Evolutionary conservation across 2,797 vertebrate species (phyloP).

Genomic region (Tragelaphus oryx): DNA sequence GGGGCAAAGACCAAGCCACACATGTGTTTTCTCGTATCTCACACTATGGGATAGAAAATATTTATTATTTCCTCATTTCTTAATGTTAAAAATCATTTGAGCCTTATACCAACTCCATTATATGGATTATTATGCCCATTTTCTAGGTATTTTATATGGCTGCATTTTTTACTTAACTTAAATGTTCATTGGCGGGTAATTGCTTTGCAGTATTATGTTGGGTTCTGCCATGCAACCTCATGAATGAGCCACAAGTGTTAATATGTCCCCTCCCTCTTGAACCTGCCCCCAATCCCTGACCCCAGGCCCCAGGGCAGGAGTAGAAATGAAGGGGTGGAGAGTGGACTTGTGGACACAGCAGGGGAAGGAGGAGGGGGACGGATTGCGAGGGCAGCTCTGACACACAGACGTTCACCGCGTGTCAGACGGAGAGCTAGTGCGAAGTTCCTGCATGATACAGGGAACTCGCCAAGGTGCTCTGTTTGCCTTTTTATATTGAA

Average conservation of each 20-base stretch:
- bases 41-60: background rate
- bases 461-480: background rate
- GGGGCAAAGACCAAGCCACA: background rate
- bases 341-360: background rate
- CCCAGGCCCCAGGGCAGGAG: background rate
- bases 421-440: background rate
- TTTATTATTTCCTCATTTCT: background rate
- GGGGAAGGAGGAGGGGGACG: background rate
- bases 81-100: background rate
- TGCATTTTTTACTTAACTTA: background rate
- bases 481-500: background rate
- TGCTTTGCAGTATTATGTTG: no score
- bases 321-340: background rate
- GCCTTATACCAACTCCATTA: background rate
- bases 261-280: background rate
- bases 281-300: background rate
- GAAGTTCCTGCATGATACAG: accelerated
- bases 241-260: background rate
- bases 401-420: accelerated
- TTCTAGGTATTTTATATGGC: background rate
- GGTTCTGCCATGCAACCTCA: no score
- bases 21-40: background rate
- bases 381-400: background rate
- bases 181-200: no score
- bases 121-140: background rate